These are phyloP conservation scores for Branchipolynoe longqiensis DNA, from an alignment of 2,888 invertebrate genomes.

Conservation along the genomic window DNA sequence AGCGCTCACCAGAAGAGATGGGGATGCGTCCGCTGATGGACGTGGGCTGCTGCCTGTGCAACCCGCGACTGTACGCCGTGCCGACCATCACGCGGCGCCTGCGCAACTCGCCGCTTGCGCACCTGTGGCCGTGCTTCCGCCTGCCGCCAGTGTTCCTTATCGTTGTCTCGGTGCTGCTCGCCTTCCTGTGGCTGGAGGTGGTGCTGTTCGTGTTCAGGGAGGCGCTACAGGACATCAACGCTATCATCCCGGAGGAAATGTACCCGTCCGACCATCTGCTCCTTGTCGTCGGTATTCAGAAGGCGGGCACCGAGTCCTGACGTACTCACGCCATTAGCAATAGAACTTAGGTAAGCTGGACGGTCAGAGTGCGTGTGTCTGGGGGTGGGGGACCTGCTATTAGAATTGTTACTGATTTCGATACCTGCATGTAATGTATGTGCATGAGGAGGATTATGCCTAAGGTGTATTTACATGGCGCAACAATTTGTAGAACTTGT, in stretches of 20 bases:
- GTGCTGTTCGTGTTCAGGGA: slow-evolving; percentile 65
- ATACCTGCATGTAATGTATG: too few relatives aligned
- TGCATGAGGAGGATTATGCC: too few relatives aligned
- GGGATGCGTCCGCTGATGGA: slow-evolving; percentile 69
- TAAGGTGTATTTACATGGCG: too few relatives aligned
- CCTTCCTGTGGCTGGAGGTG: slow-evolving; percentile 65
- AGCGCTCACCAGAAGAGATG: slow-evolving; percentile 68
- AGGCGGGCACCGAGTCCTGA: background rate
- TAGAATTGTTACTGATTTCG: too few relatives aligned
- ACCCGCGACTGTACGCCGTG: slow-evolving; percentile 70
- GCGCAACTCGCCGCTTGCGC: slow-evolving; percentile 28
- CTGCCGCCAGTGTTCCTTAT: slow-evolving; percentile 72
- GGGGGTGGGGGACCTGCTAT: too few relatives aligned
- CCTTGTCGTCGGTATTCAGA: slow-evolving; percentile 65
- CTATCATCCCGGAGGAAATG: slow-evolving; percentile 74
- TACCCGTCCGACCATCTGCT: slow-evolving; percentile 78
- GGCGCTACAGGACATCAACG: slow-evolving; percentile 69
- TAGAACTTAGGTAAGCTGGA: too few relatives aligned
- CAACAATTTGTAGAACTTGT: too few relatives aligned
- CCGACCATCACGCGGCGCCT: slow-evolving; percentile 30
- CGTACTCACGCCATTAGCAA: too few relatives aligned
- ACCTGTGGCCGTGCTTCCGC: slow-evolving; percentile 67
- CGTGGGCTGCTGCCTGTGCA: slow-evolving; percentile 75
- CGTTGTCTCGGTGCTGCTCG: slow-evolving; percentile 64
- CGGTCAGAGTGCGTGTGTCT: too few relatives aligned